Percentiles rank a stretch among this genome's conserved stretches.
Conservation (phyloP, 2,888 invertebrate genomes). For the Carcina quercana region DNA sequence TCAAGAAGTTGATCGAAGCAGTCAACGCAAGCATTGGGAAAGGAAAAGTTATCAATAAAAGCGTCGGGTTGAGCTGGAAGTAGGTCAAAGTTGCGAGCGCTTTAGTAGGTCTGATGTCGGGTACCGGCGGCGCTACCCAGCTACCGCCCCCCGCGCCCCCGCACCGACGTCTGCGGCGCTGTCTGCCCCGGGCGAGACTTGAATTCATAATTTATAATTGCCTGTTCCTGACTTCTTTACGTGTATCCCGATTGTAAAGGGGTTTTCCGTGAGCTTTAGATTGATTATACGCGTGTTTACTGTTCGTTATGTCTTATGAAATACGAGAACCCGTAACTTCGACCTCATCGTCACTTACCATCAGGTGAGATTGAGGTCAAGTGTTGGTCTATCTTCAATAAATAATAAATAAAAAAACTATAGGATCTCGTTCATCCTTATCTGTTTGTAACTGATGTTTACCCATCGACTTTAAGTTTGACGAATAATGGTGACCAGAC, state of each 20-base stretch:
- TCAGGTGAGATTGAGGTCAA: too few relatives aligned
- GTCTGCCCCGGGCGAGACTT: constrained; percentile 10
- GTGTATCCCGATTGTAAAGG: neutral
- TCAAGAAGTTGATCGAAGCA: too few relatives aligned
- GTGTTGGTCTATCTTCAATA: too few relatives aligned
- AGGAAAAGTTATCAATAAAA: constrained; percentile 45
- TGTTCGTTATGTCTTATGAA: constrained; percentile 4
- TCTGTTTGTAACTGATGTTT: too few relatives aligned
- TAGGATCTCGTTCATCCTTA: too few relatives aligned
- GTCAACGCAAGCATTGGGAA: constrained; percentile 10
- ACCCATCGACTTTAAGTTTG: too few relatives aligned
- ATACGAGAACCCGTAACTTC: neutral
- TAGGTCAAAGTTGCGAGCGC: constrained; percentile 53
- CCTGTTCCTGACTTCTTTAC: constrained; percentile 6
- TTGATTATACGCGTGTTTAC: too few relatives aligned
- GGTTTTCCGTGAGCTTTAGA: too few relatives aligned
- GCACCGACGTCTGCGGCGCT: constrained; percentile 20
- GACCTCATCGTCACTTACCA: too few relatives aligned
- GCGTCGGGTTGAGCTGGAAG: constrained; percentile 39
- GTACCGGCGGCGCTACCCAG: constrained; percentile 3
- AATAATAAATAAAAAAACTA: too few relatives aligned
- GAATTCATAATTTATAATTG: constrained; percentile 23
- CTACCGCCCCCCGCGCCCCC: too few relatives aligned
- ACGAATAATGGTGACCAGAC: too few relatives aligned
- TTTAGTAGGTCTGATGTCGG: constrained; percentile 36